Evolutionary conservation across 2,113 vertebrate genomes (phyloP).

Genomic region (Cinclus cinclus): DNA sequence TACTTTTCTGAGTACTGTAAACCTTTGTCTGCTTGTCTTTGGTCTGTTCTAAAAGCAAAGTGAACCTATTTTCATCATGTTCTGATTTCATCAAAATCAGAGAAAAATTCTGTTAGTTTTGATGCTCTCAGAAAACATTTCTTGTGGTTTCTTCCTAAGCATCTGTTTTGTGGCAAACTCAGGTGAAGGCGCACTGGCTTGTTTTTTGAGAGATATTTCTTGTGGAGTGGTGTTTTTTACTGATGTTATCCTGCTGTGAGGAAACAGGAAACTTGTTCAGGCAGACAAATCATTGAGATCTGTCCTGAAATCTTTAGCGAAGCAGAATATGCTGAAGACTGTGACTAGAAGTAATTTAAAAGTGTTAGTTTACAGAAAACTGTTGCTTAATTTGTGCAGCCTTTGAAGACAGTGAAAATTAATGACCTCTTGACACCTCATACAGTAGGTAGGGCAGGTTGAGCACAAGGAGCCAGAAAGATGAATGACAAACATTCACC

Average conservation of each 20-base stretch:
- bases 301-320: neutral
- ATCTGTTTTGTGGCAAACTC: neutral
- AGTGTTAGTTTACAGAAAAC: constrained; percentile 22
- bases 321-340: neutral
- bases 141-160: neutral
- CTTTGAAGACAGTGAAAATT: neutral
- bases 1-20: neutral
- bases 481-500: neutral
- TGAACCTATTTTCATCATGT: neutral
- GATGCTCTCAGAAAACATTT: neutral
- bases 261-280: neutral
- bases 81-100: neutral
- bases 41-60: neutral
- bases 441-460: neutral
- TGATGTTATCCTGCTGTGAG: neutral
- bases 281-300: neutral
- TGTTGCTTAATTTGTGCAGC: neutral
- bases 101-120: neutral
- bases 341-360: constrained; percentile 48
- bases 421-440: neutral
- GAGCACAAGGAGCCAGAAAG: neutral
- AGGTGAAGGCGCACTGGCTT: neutral
- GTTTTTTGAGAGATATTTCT: neutral
- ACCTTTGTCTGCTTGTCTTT: neutral
- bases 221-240: neutral